Base-by-base conservation (phyloP, 2,888 invertebrate species). In the Carpatolechia fugitivella region DNA sequence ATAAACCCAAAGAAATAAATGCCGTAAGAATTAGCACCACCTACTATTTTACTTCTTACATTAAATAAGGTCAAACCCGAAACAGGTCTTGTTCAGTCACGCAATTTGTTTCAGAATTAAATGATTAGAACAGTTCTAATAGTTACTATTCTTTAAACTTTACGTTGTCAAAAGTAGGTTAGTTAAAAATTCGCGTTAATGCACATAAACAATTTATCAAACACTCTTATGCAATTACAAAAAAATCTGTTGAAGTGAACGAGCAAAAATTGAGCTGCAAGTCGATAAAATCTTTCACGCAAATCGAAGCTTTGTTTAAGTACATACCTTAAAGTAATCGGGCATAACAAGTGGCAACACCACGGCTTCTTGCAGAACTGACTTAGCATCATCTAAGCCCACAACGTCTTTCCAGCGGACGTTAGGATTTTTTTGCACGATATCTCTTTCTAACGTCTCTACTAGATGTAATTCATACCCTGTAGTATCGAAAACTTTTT, bases 331-430 rank as follows among this genome's bases (percentile, higher is more conserved):
- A 76, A 97, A 97, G 82, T 96, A 97, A 71, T 97, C 96, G 0
- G 97, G 97, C 92, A 97, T 95, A 57, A 96, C 93, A 30, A 96
- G 92, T 0, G 97, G 97, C 60, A 97, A 81, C 0, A 97, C 96
- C 64, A 97, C 95, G 1, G 97, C 97, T 78, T 97, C 97, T 75
- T 97, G 95, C 36, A 94, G 78, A 57, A 97, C 92, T 24, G 94
- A 90, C 71, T 95, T 95, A 0, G 95, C 95, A 66, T 95, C 95
- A 56, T 93, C 92, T 49, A 95, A 84, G 0, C 95, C 95, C 1
- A 95, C 93, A 11, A 95, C 95, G 74, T 94, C 94, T 56, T 90
- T 93, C 96, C 96, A 97, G 59, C 93, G 93, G n/a, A 97, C 93
- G 69, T 94, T 93, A 0, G 96, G 96, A 74, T 96, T 94, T 69